These are phyloP conservation scores for Melieria crassipennis DNA, from an alignment of 2,888 invertebrate species.

Conservation along the genomic window DNA sequence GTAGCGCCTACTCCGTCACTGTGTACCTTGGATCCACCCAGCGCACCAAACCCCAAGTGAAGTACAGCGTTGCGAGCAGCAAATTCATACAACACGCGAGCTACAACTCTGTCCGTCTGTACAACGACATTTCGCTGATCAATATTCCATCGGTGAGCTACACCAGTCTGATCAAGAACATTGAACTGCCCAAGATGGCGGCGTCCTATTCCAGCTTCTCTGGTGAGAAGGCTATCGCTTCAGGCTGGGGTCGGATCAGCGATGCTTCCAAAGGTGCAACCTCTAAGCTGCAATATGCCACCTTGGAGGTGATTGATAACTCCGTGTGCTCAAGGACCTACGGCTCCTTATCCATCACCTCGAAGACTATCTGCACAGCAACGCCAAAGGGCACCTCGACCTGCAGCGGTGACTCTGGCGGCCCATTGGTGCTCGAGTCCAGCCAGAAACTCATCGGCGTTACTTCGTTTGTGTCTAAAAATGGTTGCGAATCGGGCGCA, in stretches of 20 bases:
- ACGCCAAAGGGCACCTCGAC: conserved; percentile 49
- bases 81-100: conserved; percentile 53
- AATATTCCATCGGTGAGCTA: conserved; percentile 50
- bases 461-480: conserved; percentile 55
- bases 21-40: conserved; percentile 49
- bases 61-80: conserved; percentile 39
- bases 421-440: conserved; percentile 51
- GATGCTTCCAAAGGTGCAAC: conserved; percentile 1
- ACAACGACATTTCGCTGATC: conserved; percentile 55
- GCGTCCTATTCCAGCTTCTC: conserved; percentile 44
- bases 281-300: conserved; percentile 38
- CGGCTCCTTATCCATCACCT: conserved; percentile 37
- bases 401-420: conserved; percentile 61
- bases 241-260: conserved; percentile 53
- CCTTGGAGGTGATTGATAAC: conserved; percentile 48
- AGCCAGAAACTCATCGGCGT: conserved; percentile 50
- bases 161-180: conserved; percentile 6
- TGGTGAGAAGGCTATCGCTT: conserved; percentile 48
- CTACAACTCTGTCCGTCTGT: conserved; percentile 49
- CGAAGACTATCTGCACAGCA: conserved; percentile 47
- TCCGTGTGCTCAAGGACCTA: conserved; percentile 44
- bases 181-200: conserved; percentile 44
- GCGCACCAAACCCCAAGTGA: conserved; percentile 40
- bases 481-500: conserved; percentile 53
- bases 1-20: conserved; percentile 44